Evolutionary conservation across 2,797 vertebrate species (phyloP), one percentile per base, ranked within the genome.

Genomic region (Microcaecilia unicolor): DNA sequence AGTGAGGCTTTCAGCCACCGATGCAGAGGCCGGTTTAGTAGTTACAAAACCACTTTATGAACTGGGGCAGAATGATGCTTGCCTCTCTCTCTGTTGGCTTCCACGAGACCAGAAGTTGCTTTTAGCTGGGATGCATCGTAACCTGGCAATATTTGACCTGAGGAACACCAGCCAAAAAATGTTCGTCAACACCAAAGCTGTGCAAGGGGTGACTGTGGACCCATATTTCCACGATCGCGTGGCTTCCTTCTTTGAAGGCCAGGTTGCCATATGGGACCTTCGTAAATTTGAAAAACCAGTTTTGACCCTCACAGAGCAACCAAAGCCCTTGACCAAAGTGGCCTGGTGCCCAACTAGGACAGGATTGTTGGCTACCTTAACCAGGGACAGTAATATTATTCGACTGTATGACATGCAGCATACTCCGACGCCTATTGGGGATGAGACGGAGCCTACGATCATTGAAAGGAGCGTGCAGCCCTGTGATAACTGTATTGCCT

Each of bases 401-500:
- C 86, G 89, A 8, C 78, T 99, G 5, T 98, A 99, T 25, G 94
- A 99, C 78, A 99, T 99, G 96, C 96, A 99, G 39, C 93, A 99
- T 54, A 88, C 94, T 1, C 94, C 95, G 4, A 90, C 93, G 1
- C 93, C 94, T 22, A 92, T 97, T 22, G 95, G 92, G 0, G 96
- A 99, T 18, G 96, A 99, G 81, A 96, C 91, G 1, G 96, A 98
- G 69, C 96, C 96, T 12, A 97, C 93, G 22, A 96, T 98, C 66
- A 99, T 99, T n/a, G 96, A 99, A 64, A 86, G 96, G 10, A 91
- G 93, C 6, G 94, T 98, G 37, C 93, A 97, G 3, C 93, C 94
- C 0, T 92, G 92, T 28, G 91, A 95, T 24, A 84, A 85, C 65
- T 85, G 85, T 66, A 92, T 98, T 23, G 92, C 92, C 58, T 96